Conservation (phyloP, 2,888 invertebrate species). For the Cosmia trapezina region DNA sequence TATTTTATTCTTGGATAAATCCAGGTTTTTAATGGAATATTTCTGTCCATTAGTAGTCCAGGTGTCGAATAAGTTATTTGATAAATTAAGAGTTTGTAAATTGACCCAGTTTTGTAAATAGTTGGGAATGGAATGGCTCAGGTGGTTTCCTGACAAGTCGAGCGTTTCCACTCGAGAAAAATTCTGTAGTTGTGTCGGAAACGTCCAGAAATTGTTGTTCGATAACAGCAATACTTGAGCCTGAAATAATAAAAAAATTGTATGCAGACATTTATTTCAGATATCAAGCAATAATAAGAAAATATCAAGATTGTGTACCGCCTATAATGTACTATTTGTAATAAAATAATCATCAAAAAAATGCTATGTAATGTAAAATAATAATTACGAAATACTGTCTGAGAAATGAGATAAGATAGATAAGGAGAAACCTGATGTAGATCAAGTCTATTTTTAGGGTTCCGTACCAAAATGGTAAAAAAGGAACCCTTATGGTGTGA, state of each 20-base stretch:
- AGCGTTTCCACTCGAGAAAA: slow-evolving; percentile 88
- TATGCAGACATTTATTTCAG: background rate
- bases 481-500: too few species aligned
- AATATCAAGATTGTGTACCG: background rate
- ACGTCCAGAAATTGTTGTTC: slow-evolving; percentile 90
- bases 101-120: slow-evolving; percentile 86
- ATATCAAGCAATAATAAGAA: background rate
- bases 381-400: background rate
- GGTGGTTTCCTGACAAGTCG: slow-evolving; percentile 87
- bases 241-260: slow-evolving; percentile 81
- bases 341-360: background rate
- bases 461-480: too few species aligned
- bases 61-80: slow-evolving; percentile 88
- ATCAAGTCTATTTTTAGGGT: background rate
- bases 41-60: slow-evolving; percentile 77
- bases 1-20: slow-evolving; percentile 92
- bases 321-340: background rate
- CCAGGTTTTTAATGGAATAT: slow-evolving; percentile 88
- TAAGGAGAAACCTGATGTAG: background rate
- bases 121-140: slow-evolving; percentile 83
- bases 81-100: slow-evolving; percentile 90
- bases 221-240: slow-evolving; percentile 92
- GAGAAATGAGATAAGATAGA: background rate
- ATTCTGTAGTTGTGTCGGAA: slow-evolving; percentile 88
- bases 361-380: background rate